These are phyloP conservation scores for Hypena proboscidalis DNA, from an alignment of 2,888 invertebrate genomes.

Conservation along the genomic window DNA sequence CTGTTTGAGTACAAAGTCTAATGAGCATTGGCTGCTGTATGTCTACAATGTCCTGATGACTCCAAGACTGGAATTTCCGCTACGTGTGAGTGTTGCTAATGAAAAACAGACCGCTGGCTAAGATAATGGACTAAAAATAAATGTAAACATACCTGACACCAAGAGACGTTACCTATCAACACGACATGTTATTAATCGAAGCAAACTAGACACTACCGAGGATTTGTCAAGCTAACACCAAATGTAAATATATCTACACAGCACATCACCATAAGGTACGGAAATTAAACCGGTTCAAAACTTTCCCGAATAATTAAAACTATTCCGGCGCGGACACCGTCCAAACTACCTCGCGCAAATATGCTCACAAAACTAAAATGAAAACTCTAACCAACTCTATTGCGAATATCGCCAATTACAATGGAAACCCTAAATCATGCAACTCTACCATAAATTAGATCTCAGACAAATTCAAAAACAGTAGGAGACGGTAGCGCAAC, in stretches of 20 bases:
- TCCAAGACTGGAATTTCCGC: slow-evolving; percentile 48
- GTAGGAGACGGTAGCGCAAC: slow-evolving; percentile 83
- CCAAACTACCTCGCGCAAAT: slow-evolving; percentile 53
- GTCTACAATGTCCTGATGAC: too few relatives aligned
- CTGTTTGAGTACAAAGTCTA: too few relatives aligned
- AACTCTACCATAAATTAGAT: slow-evolving; percentile 75
- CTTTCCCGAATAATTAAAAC: slow-evolving; percentile 38
- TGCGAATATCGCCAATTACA: slow-evolving; percentile 75
- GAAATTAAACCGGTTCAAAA: slow-evolving; percentile 26
- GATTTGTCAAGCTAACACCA: not conserved
- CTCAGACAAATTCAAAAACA: slow-evolving; percentile 83
- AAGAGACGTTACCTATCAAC: too few relatives aligned
- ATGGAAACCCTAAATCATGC: slow-evolving; percentile 78
- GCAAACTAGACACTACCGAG: not conserved
- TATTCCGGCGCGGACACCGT: slow-evolving; percentile 35
- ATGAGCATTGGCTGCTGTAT: too few relatives aligned
- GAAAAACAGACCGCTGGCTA: slow-evolving; percentile 53
- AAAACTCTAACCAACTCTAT: slow-evolving; percentile 54
- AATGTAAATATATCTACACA: slow-evolving; percentile 2
- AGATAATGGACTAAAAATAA: slow-evolving; percentile 30
- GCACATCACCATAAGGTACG: slow-evolving; percentile 12
- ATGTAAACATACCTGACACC: slow-evolving; percentile 26
- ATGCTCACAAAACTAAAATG: slow-evolving; percentile 66
- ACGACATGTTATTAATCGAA: too few relatives aligned
- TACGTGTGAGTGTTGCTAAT: slow-evolving; percentile 59